Base-by-base conservation (phyloP, 2,888 invertebrate species). In the Pyralis farinalis region DNA sequence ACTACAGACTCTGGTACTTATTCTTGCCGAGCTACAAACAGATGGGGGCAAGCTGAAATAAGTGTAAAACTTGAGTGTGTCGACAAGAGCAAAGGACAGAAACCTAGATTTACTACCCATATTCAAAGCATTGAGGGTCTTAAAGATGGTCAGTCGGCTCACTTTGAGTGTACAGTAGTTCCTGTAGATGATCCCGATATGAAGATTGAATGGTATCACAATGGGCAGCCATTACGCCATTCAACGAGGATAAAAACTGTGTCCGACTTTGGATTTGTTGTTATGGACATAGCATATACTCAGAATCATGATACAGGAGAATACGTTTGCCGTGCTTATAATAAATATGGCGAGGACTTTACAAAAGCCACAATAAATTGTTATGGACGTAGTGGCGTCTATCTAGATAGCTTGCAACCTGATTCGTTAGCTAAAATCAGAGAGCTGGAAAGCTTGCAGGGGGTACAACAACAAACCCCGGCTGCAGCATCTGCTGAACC, bases 121-220 rank as follows among this genome's bases (percentile, higher is more conserved):
- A 95, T 97, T 57, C 92, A 96, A 77, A 95, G 92, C 51, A 86
- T 97, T 52, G 94, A 94, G 49, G 94, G 95, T 32, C 91, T 97
- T 41, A 96, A 96, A 74, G 98, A 98, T 73, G 97, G 97, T 1
- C 96, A 98, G 75, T 94, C 97, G 0, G 97, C 96, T 47, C 97
- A 98, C 88, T 98, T 98, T 73, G 98, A 98, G 85, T 98, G 98
- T 69, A 97, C 96, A 1, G 91, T 98, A 34, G 93, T 97, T 10
- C 98, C 98, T 1, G 95, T 97, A 5, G 97, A 97, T 49, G 98
- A 98, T 81, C 97, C 98, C 1, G 93, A 96, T 31, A 93, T 98
- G 84, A 95, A 95, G 70, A 96, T 98, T 12, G 98, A 98, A 86
- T 99, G 98, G 98, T 98, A 96, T 87, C 97, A 97, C 67, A 97